Percentiles rank a stretch among this genome's conserved stretches.
phyloP scores from a whole-genome alignment of 2,888 invertebrate genomes.

The Yponomeuta cagnagella region DNA sequence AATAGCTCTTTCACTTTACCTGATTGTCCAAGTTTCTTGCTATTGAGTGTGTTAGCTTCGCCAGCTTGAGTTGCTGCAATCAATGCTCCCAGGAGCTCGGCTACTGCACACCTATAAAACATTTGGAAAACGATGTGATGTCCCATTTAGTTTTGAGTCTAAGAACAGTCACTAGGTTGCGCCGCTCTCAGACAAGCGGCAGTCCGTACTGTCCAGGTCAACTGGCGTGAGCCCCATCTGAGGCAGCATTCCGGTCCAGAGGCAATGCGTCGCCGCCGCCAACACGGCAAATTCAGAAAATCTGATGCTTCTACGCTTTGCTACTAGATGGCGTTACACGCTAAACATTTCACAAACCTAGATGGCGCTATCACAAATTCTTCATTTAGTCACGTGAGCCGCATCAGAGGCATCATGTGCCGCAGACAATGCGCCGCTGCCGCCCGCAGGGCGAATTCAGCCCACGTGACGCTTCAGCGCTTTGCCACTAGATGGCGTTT shows the following conservation, averaged over 20 bases:
- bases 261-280: constrained; percentile 93
- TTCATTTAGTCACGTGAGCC: constrained; percentile 79
- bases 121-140: not conserved
- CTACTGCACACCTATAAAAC: constrained; percentile 83
- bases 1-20: constrained; percentile 29
- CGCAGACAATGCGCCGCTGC: constrained; percentile 94
- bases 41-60: constrained; percentile 59
- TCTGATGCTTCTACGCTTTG: too few relatives aligned
- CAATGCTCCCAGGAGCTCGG: constrained; percentile 91
- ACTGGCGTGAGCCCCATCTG: constrained; percentile 90
- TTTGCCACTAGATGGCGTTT: too few relatives aligned
- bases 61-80: constrained; percentile 90
- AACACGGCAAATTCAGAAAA: constrained; percentile 79
- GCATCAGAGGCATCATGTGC: constrained; percentile 91
- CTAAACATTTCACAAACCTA: not conserved
- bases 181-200: constrained; percentile 92
- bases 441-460: constrained; percentile 84
- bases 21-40: constrained; percentile 57
- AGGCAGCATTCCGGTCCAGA: constrained; percentile 88
- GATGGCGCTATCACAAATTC: not conserved
- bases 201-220: constrained; percentile 91
- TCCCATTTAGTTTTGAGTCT: too few relatives aligned
- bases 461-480: too few relatives aligned
- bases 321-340: too few relatives aligned
- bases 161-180: constrained; percentile 48